Conservation (phyloP, 2,797 vertebrate genomes). For the Anabas testudineus region DNA sequence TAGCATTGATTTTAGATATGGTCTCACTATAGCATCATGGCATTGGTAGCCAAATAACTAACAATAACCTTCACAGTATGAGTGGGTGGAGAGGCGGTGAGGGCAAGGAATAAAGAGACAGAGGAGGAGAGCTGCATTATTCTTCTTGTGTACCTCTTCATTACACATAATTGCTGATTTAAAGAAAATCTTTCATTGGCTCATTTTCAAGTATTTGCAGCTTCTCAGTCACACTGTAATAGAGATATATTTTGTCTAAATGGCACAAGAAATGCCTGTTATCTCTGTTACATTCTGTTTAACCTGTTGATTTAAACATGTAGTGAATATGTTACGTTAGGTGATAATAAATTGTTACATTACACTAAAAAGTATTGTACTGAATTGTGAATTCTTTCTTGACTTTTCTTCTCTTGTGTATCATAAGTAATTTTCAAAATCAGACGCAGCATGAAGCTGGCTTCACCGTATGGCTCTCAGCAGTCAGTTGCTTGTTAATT, state of each 20-base stretch:
- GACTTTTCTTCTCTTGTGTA: neutral
- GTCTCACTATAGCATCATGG: constrained; percentile 53
- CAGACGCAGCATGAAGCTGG: constrained; percentile 39
- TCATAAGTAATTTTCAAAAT: constrained; percentile 47
- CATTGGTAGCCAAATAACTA: constrained; percentile 64
- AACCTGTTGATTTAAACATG: constrained; percentile 62
- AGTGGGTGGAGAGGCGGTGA: constrained; percentile 22
- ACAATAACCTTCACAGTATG: constrained; percentile 57
- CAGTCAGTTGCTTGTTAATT: constrained; percentile 59
- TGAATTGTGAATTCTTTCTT: neutral
- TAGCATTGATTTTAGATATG: constrained; percentile 68
- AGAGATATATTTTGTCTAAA: neutral
- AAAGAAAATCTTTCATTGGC: neutral
- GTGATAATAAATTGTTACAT: constrained; percentile 23
- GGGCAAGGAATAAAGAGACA: constrained; percentile 34
- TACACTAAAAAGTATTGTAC: constrained; percentile 16
- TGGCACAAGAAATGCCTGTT: neutral
- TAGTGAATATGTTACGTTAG: constrained; percentile 17
- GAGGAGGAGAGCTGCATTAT: constrained; percentile 12
- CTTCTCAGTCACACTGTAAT: neutral
- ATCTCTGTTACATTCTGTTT: constrained; percentile 4
- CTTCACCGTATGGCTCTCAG: constrained; percentile 36
- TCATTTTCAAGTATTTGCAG: neutral
- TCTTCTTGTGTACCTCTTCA: constrained; percentile 21
- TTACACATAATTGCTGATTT: constrained; percentile 29